Evolutionary conservation across 2,113 vertebrate species (phyloP).

Genomic region (Ascaphus truei): DNA sequence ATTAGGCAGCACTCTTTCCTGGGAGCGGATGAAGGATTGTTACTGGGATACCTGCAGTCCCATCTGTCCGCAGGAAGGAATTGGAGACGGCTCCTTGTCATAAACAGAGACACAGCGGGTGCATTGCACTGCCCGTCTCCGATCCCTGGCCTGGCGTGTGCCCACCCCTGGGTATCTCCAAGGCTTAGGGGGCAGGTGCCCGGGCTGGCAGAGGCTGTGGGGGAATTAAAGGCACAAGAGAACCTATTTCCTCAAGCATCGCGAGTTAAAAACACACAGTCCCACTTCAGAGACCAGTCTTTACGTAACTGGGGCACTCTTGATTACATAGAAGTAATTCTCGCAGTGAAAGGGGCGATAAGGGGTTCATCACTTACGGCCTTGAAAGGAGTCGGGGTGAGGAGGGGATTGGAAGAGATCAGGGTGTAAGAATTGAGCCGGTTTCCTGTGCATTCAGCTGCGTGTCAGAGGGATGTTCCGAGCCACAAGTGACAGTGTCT

Average conservation of each 20-base stretch:
- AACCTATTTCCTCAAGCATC: too few relatives aligned
- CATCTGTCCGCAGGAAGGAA: constrained; percentile 29
- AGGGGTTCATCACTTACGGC: too few relatives aligned
- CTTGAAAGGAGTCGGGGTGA: background rate
- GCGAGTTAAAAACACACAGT: too few relatives aligned
- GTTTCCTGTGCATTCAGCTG: background rate
- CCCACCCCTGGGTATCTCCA: too few relatives aligned
- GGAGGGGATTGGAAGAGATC: background rate
- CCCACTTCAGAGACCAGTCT: too few relatives aligned
- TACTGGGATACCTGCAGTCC: constrained; percentile 28
- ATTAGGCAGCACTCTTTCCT: constrained; percentile 33
- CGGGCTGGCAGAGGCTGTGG: too few relatives aligned
- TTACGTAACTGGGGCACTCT: background rate
- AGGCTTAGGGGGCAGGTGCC: too few relatives aligned
- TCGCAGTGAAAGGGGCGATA: too few relatives aligned
- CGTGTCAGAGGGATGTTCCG: background rate
- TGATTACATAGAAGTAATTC: background rate
- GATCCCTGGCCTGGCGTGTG: too few relatives aligned
- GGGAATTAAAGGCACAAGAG: too few relatives aligned
- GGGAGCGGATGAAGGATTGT: constrained; percentile 30
- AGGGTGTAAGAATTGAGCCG: background rate
- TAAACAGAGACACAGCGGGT: background rate
- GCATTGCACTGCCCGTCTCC: background rate
- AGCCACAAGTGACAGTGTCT: background rate
- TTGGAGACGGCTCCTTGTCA: background rate